Evolutionary conservation across 2,797 vertebrate genomes (phyloP).

Genomic region (Avahi laniger): DNA sequence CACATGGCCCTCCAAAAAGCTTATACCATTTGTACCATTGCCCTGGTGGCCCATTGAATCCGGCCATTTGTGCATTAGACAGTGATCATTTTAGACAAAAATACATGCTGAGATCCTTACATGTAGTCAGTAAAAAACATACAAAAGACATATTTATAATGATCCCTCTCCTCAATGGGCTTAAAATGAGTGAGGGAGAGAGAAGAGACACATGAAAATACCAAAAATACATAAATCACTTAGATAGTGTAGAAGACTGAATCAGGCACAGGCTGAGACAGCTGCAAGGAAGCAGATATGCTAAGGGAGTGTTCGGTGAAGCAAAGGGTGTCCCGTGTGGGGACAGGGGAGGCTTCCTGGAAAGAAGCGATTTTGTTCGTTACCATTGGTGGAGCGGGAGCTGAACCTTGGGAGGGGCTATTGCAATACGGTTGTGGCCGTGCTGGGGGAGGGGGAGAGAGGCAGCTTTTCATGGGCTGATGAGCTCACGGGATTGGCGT

Average conservation of each 20-base stretch:
- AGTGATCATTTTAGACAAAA: background rate
- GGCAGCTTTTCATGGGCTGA: background rate
- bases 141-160: background rate
- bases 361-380: background rate
- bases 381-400: background rate
- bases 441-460: background rate
- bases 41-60: background rate
- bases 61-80: background rate
- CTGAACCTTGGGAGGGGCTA: background rate
- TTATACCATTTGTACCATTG: background rate
- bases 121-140: background rate
- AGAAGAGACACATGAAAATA: background rate
- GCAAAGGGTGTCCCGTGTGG: background rate
- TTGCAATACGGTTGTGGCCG: background rate
- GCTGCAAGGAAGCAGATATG: background rate
- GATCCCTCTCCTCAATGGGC: background rate
- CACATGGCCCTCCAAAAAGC: background rate
- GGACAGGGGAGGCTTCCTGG: background rate
- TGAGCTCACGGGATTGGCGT: background rate
- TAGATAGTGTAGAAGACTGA: background rate
- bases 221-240: background rate
- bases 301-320: background rate
- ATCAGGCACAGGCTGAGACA: background rate
- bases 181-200: background rate
- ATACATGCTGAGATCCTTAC: background rate